Base-by-base conservation (phyloP, 2,797 vertebrate species). In the Carduelis carduelis region DNA sequence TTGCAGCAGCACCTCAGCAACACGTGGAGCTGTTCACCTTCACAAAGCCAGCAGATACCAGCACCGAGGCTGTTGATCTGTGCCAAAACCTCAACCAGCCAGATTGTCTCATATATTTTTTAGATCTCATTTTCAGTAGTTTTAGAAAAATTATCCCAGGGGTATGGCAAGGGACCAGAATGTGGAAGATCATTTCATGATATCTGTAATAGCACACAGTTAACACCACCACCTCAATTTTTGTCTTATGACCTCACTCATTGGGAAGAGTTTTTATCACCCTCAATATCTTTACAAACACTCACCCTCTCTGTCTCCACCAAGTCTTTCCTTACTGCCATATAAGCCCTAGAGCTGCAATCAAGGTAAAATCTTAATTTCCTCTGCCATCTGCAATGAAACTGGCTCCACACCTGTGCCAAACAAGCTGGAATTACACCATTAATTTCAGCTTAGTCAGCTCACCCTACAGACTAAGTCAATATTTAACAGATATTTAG, bases 331-430 rank as follows among this genome's bases (percentile, higher is more conserved):
- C 39, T 69, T 44, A 20, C 22, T 63, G 72, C 49, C 76, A 41
- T 34, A n/a, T 2, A 69, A 93, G 79, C 76, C 76, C 76, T 60
- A 32, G 47, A 95, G 91, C 83, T 28, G 43, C 50, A 77, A 30
- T 71, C 69, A 88, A 95, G 86, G 90, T 69, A 92, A 80, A 34
- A 88, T 79, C 85, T 89, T 86, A 6, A 90, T 95, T 92, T 95
- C 76, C 79, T 83, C 47, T 35, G 37, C 83, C 78, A 90, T 30
- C 46, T 91, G 86, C 63, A 89, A 15, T 5, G 39, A 80, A 87
- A 64, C 14, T 61, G 70, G 78, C 60, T 50, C 26, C 14, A 71
- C 22, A 65, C 22, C 35, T 2, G 0, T 71, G 86, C 83, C 89
- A 96, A 89, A 84, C 41, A 57, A 87, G 60, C 44, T 56, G 34